These are phyloP conservation scores for Erebia palarica DNA, from an alignment of 2,888 invertebrate species.

Conservation along the genomic window DNA sequence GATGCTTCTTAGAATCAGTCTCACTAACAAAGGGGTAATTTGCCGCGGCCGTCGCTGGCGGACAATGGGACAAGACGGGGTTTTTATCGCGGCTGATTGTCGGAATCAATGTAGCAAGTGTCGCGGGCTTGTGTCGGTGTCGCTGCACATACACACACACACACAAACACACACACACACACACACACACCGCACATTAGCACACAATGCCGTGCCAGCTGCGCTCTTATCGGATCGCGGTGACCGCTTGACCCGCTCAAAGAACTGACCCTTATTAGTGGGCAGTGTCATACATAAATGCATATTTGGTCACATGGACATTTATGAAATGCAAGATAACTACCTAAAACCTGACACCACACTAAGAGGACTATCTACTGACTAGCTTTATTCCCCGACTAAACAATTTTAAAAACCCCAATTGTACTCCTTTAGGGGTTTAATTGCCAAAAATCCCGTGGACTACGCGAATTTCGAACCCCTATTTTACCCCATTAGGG, in stretches of 20 bases:
- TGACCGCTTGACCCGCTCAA: slow-evolving; percentile 35
- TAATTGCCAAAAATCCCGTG: too few relatives aligned
- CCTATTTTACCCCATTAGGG: too few relatives aligned
- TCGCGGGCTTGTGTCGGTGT: slow-evolving; percentile 18
- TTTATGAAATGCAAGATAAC: too few relatives aligned
- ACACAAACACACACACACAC: neutral
- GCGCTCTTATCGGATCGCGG: slow-evolving; percentile 27
- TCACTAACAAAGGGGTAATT: slow-evolving; percentile 38
- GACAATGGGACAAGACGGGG: slow-evolving; percentile 37
- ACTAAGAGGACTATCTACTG: too few relatives aligned
- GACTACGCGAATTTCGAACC: too few relatives aligned
- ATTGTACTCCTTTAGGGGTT: too few relatives aligned
- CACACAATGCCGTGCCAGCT: slow-evolving; percentile 46
- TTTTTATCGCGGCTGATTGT: slow-evolving; percentile 31
- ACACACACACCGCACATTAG: slow-evolving; percentile 36
- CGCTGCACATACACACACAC: neutral
- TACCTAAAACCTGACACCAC: too few relatives aligned
- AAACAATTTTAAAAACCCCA: too few relatives aligned
- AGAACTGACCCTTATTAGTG: neutral
- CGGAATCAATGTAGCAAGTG: slow-evolving; percentile 39
- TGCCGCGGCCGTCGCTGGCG: slow-evolving; percentile 13
- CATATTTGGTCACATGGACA: too few relatives aligned
- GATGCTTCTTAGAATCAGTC: slow-evolving; percentile 32
- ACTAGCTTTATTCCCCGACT: too few relatives aligned
- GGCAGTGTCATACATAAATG: neutral